Base-by-base conservation (phyloP, 1,140 invertebrate genomes). In the Branchinecta lindahli region DNA sequence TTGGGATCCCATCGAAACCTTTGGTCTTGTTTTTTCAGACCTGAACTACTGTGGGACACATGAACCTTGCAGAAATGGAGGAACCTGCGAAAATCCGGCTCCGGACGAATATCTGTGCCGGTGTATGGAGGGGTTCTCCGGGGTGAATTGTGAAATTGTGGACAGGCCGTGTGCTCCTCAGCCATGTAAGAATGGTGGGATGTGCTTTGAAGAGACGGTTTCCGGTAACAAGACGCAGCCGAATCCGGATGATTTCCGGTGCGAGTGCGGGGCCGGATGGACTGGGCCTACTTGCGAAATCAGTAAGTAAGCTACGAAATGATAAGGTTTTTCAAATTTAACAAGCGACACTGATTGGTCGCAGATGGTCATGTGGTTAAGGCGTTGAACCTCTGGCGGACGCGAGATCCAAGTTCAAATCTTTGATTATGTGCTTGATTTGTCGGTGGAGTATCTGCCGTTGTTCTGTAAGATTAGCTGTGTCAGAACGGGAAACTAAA, bases 131-230 rank as follows among this genome's bases (percentile, higher is more conserved):
- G 79, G 79, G 0, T 80, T 79, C 72, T 76, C 76, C 7, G 79
- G 79, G 20, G 76, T 75, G 12, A 80, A 81, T 69, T 83, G 82
- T 76, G 80, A 83, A 76, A 79, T 81, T 68, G 77, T 83, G 15
- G 79, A 85, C 74, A 82, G 85, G 67, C 85, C 84, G 72, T 73
- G 69, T 61, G 72, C 73, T 21, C 78, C 76, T 10, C 74, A 77
- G 65, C 79, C 85, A 1, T 86, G 85, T 74, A 73, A 79, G 72
- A 84, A 87, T 74, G 81, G 80, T 10, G 85, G 82, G 10, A 82
- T 78, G 21, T 87, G 85, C 75, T 70, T 78, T 8, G 79, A 80
- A 76, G 66, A 71, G 12, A 44, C 77, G 80, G 67, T 68, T 69
- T 79, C 67, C 74, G 78, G 6, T 76, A 80, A 70, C 78, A 44